Evolutionary conservation across 1,140 invertebrate genomes (phyloP), one percentile per base, ranked within the genome.

Genomic region (Orius insidiosus): DNA sequence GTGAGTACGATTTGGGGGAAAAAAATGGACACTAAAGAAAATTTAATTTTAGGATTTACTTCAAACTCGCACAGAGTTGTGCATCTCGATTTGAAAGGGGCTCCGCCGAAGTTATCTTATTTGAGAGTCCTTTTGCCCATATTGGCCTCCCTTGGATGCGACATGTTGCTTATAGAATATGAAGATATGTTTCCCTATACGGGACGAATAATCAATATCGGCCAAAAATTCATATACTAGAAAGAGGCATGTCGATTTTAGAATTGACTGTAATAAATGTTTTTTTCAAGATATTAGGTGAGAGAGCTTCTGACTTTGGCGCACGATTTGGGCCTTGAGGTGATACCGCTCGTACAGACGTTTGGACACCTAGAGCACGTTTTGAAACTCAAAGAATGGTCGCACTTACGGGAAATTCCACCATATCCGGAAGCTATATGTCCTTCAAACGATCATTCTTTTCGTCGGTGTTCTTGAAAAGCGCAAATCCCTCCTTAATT

Each of bases 321-420:
- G 3, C 60, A 67, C 47, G 49, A 51, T 31, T 30, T 46, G 3
- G 45, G 46, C 2, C 44, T 51, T 33, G 64, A 72, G 49, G 64
- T 79, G 6, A 76, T 80, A 49, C 77, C 77, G 19, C 57, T 80
- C 3, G 64, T 80, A 4, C 77, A 79, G 54, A 76, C 76, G 14
- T 78, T 80, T 63, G 77, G 76, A 3, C 77, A 80, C 62, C 51
- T 75, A 35, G 74, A 76, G 60, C 75, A 71, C 61, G 64, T 71
- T 2, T 60, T 77, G 45, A 78, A 78, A 52, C 62, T 69, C 52
- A 55, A 64, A 34, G 60, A 69, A 48, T 75, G 68, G 54, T 47
- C 56, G 15, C 58, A 67, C 45, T 50, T 77, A 11, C 55, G 74
- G 49, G 74, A 78, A 42, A 62, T 72, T 16, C 52, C 60, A 3